Conservation (phyloP, 2,888 invertebrate genomes). For the Clostera curtula region DNA sequence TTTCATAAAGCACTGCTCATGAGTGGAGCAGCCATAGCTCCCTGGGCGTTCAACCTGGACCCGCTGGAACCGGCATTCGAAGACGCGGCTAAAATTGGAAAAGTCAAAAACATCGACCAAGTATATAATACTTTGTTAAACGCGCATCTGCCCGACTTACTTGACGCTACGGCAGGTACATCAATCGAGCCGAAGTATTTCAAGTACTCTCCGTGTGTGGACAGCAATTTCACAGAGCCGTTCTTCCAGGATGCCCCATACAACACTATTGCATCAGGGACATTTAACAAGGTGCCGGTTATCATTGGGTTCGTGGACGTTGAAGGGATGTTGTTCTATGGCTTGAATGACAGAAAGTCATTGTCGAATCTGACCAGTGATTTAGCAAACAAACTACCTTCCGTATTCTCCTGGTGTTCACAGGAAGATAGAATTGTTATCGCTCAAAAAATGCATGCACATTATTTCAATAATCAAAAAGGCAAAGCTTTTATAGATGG, state of each 20-base stretch:
- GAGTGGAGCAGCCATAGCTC: conserved; percentile 48
- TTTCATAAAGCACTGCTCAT: conserved; percentile 59
- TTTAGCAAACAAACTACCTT: conserved; percentile 47
- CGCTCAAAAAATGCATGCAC: conserved; percentile 34
- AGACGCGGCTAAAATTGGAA: conserved; percentile 45
- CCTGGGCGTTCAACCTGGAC: conserved; percentile 58
- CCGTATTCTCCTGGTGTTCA: conserved; percentile 51
- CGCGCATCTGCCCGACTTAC: conserved; percentile 32
- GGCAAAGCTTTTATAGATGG: conserved; percentile 27
- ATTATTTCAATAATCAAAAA: conserved; percentile 42
- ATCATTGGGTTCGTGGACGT: conserved; percentile 44
- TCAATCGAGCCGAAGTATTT: conserved; percentile 50
- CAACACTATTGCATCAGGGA: conserved; percentile 42
- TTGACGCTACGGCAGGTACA: conserved; percentile 36
- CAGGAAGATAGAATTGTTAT: conserved; percentile 34
- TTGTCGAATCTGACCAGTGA: conserved; percentile 41
- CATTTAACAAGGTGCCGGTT: conserved; percentile 53
- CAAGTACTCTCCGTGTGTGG: conserved; percentile 56
- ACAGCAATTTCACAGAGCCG: conserved; percentile 39
- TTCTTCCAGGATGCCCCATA: conserved; percentile 57
- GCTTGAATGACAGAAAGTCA: conserved; percentile 35
- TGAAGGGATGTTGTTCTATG: conserved; percentile 57
- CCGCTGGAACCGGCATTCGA: conserved; percentile 33
- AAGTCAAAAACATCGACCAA: conserved; percentile 28
- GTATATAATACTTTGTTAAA: conserved; percentile 36